These are phyloP conservation scores for Tanytarsus gracilentus DNA, from an alignment of 2,888 invertebrate genomes.

Conservation along the genomic window DNA sequence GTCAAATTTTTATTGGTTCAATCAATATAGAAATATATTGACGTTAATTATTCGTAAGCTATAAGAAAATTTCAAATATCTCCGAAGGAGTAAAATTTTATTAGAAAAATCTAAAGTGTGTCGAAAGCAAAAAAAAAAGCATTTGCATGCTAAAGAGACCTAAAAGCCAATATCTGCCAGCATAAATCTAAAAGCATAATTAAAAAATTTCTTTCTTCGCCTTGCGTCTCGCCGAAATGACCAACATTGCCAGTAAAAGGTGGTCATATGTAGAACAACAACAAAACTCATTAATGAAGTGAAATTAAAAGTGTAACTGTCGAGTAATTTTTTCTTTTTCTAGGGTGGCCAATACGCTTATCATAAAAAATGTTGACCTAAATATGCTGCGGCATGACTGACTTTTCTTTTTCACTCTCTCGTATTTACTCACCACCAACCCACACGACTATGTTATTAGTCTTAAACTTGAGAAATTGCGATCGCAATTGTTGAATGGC, in stretches of 20 bases:
- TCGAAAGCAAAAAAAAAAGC: too few species aligned
- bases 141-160: conserved; percentile 20
- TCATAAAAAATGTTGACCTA: conserved; percentile 23
- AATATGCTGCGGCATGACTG: conserved; percentile 9
- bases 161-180: conserved; percentile 17
- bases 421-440: background rate
- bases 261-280: conserved; percentile 25
- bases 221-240: background rate
- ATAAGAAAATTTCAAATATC: too few species aligned
- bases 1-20: too few species aligned
- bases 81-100: too few species aligned
- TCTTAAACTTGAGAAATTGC: conserved; percentile 28
- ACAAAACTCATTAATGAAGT: conserved; percentile 3
- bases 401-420: background rate
- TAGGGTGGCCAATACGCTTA: conserved; percentile 12
- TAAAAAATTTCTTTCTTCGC: conserved; percentile 18
- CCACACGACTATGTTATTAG: conserved; percentile 16
- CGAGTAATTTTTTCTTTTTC: background rate
- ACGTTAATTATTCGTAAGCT: too few species aligned
- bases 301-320: conserved; percentile 13
- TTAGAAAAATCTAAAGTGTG: too few species aligned
- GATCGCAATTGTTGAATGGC: conserved; percentile 16
- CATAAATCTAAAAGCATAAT: conserved; percentile 8
- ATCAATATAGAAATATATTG: too few species aligned
- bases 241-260: background rate